A percentile compares a stretch with the other conserved stretches of the same genome.
These are phyloP conservation scores for Eupeodes luniger DNA, from an alignment of 2,888 invertebrate genomes.

Conservation along the genomic window DNA sequence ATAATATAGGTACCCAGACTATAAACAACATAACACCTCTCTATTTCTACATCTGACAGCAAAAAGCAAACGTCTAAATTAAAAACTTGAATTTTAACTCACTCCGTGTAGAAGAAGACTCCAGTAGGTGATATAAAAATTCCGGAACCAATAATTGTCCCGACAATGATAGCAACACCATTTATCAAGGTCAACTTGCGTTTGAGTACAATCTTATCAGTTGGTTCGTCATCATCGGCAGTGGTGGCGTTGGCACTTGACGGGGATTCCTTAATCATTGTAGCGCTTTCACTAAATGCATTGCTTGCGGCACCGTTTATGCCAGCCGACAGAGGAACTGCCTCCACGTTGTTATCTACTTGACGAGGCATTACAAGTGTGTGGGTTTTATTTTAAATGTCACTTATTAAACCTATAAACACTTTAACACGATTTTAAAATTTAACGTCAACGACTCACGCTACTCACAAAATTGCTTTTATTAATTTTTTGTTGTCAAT, in stretches of 20 bases:
- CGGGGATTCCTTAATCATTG: constrained; percentile 48
- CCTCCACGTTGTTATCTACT: constrained; percentile 53
- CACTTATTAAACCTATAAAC: not conserved
- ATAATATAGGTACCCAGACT: not conserved
- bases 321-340: constrained; percentile 54
- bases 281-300: constrained; percentile 21
- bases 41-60: not conserved
- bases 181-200: constrained; percentile 93
- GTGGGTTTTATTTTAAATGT: not conserved
- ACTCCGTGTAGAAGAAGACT: constrained; percentile 88
- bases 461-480: not conserved
- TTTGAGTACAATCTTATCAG: constrained; percentile 88
- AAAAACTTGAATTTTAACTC: constrained; percentile 81
- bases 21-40: not conserved
- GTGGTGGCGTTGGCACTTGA: constrained; percentile 3
- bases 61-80: not conserved
- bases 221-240: constrained; percentile 58
- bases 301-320: constrained; percentile 39
- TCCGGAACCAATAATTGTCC: constrained; percentile 95
- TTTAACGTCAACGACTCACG: constrained; percentile 20
- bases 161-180: constrained; percentile 94
- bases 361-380: constrained; percentile 44
- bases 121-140: constrained; percentile 97
- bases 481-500: not conserved
- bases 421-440: constrained; percentile 23